phyloP scores from a whole-genome alignment of 2,113 vertebrate genomes.

The Riparia riparia region DNA sequence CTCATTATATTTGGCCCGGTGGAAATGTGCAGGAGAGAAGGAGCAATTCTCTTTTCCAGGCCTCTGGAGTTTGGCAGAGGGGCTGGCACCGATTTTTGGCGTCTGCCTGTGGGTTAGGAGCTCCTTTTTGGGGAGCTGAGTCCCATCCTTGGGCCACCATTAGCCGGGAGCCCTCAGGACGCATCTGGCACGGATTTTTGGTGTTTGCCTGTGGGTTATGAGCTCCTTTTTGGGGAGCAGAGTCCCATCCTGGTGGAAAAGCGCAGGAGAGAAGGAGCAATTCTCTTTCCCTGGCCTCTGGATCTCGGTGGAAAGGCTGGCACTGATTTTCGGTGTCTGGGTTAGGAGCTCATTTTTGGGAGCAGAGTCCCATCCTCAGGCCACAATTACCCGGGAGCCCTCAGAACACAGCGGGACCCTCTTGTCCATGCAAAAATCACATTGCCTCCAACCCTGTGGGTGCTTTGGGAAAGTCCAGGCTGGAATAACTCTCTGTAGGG shows the following conservation, averaged over 20 bases:
- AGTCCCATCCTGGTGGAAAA: neutral
- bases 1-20: slow-evolving; percentile 57
- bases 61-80: neutral
- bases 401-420: neutral
- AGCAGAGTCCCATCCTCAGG: neutral
- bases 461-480: neutral
- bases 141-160: neutral
- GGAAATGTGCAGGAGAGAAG: slow-evolving; percentile 54
- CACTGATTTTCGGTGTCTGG: neutral
- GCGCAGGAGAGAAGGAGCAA: neutral
- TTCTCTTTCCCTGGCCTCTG: too few species aligned
- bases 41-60: slow-evolving; percentile 25
- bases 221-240: neutral
- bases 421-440: neutral
- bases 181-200: neutral
- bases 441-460: neutral
- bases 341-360: neutral
- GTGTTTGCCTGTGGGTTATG: neutral
- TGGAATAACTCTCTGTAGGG: neutral
- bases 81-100: slow-evolving; percentile 5
- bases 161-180: too few species aligned
- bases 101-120: neutral
- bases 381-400: neutral
- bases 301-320: accelerated
- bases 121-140: neutral